A percentile compares a stretch with the other conserved stretches of the same genome.
Evolutionary conservation across 2,888 invertebrate genomes (phyloP).

Genomic region (Drosophila meridionalis): DNA sequence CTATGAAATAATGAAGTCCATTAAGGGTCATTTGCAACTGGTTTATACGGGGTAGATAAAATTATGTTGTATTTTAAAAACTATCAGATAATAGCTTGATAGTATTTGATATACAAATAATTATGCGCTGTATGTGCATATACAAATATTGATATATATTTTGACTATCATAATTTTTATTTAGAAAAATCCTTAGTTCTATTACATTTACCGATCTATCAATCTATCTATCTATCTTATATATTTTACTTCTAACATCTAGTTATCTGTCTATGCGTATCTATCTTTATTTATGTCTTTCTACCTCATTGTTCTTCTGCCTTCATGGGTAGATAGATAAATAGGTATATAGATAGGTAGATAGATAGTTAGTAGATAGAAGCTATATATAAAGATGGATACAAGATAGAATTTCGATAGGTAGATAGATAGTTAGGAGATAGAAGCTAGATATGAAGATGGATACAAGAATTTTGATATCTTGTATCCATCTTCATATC

Average conservation of each 20-base stretch:
- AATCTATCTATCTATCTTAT: not conserved
- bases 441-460: too few species aligned
- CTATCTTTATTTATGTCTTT: too few species aligned
- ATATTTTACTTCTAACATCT: not conserved
- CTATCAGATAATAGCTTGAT: not conserved
- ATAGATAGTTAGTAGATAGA: too few species aligned
- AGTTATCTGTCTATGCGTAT: not conserved
- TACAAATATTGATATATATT: not conserved
- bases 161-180: not conserved
- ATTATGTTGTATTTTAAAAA: not conserved
- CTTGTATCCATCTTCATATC: not conserved
- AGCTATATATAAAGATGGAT: too few species aligned
- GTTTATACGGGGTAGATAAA: slow-evolving; percentile 1
- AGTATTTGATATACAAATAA: not conserved
- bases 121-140: not conserved
- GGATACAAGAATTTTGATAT: not conserved
- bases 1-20: slow-evolving; percentile 31
- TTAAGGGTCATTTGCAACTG: slow-evolving; percentile 29
- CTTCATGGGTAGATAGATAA: too few species aligned
- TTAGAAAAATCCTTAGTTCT: not conserved
- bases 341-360: too few species aligned
- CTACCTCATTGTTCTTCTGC: too few species aligned
- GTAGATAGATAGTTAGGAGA: too few species aligned
- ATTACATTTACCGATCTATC: not conserved
- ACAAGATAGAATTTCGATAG: too few species aligned